Percentiles rank a stretch among this genome's conserved stretches.
Evolutionary conservation across 2,113 vertebrate species (phyloP).

Genomic region (Condylura cristata): DNA sequence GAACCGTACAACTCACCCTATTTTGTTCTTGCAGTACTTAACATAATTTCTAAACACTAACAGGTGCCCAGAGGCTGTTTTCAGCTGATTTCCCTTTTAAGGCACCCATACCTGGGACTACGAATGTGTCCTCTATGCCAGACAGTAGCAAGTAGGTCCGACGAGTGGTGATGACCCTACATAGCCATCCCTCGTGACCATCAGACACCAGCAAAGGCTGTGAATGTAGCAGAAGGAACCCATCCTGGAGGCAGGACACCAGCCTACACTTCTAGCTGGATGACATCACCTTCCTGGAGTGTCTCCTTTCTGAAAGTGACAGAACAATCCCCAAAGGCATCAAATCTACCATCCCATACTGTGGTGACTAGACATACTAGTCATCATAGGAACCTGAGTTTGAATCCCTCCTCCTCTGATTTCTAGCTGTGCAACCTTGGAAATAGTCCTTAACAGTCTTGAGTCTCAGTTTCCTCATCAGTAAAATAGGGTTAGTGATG

Average conservation of each 20-base stretch:
- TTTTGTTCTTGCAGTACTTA: background rate
- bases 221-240: background rate
- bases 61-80: background rate
- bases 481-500: background rate
- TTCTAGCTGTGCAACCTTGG: background rate
- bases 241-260: background rate
- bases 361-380: background rate
- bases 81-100: slow-evolving; percentile 30
- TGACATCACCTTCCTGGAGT: background rate
- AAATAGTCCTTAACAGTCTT: background rate
- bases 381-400: background rate
- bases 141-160: background rate
- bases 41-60: background rate
- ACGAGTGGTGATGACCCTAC: background rate
- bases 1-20: background rate
- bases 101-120: background rate
- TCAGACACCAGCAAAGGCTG: background rate
- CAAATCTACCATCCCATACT: background rate
- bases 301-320: background rate
- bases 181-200: background rate
- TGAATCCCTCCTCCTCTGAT: background rate
- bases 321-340: background rate
- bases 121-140: background rate
- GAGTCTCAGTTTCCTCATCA: background rate
- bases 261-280: background rate